phyloP scores from a whole-genome alignment of 2,888 invertebrate genomes.

The Abrostola triplasia region DNA sequence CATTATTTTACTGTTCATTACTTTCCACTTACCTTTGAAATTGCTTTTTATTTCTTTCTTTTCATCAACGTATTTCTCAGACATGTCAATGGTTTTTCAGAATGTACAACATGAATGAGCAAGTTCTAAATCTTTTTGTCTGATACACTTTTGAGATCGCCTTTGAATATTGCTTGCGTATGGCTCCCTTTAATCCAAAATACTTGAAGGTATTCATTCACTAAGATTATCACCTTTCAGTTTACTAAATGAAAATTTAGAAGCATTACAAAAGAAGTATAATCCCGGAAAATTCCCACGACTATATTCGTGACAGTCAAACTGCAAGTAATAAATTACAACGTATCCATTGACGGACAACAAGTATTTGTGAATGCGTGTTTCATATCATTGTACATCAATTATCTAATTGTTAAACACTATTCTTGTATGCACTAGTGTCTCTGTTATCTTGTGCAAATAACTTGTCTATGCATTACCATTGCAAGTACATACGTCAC shows the following conservation, averaged over 20 bases:
- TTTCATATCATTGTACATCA: constrained; percentile 20
- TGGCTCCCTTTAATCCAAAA: neutral
- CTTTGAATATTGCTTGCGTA: neutral
- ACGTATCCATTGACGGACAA: constrained; percentile 11
- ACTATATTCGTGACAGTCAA: neutral
- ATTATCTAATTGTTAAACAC: constrained; percentile 27
- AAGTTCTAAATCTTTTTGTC: neutral
- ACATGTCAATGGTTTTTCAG: constrained; percentile 18
- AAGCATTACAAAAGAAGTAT: neutral
- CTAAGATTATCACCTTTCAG: neutral
- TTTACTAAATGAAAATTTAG: neutral
- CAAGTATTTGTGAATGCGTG: constrained; percentile 16
- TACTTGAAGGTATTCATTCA: constrained; percentile 1
- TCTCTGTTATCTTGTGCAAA: constrained; percentile 32
- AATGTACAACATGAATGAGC: neutral
- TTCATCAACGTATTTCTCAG: constrained; percentile 13
- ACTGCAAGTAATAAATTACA: neutral
- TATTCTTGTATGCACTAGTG: constrained; percentile 18
- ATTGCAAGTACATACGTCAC: constrained; percentile 10
- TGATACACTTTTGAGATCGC: neutral
- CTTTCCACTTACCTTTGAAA: constrained; percentile 38
- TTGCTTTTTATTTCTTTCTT: constrained; percentile 18
- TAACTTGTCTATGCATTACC: constrained; percentile 19
- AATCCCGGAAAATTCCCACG: too few species aligned
- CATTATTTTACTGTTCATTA: constrained; percentile 10